Percentiles rank a stretch among this genome's conserved stretches.
These are phyloP conservation scores for Corythoichthys intestinalis DNA, from an alignment of 2,113 vertebrate species.

Conservation along the genomic window DNA sequence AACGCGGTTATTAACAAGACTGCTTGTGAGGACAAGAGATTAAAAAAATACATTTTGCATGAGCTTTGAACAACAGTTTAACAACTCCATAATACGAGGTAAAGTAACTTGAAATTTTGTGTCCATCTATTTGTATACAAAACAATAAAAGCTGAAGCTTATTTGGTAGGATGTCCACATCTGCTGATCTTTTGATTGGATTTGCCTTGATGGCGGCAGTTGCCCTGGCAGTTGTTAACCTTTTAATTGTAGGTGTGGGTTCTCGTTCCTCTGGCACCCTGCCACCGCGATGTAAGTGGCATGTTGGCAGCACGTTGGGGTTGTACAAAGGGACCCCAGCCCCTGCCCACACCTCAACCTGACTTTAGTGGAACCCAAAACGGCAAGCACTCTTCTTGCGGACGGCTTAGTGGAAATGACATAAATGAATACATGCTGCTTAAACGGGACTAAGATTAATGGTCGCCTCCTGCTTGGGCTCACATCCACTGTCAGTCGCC, in stretches of 20 bases:
- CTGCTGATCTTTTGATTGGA: background rate
- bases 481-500: slow-evolving; percentile 96
- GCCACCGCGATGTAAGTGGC: slow-evolving; percentile 73
- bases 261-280: slow-evolving; percentile 79
- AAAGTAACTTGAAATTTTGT: too few species aligned
- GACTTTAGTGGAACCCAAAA: slow-evolving; percentile 64
- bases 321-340: slow-evolving; percentile 55
- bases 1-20: too few species aligned
- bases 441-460: slow-evolving; percentile 99
- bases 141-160: too few species aligned
- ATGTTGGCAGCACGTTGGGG: slow-evolving; percentile 53
- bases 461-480: slow-evolving; percentile 93
- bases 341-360: slow-evolving; percentile 14
- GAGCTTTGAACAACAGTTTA: too few species aligned
- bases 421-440: slow-evolving; percentile 99
- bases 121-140: too few species aligned
- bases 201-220: slow-evolving; percentile 57
- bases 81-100: too few species aligned
- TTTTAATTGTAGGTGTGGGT: slow-evolving; percentile 82
- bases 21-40: too few species aligned
- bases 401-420: slow-evolving; percentile 98
- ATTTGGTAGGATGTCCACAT: too few species aligned
- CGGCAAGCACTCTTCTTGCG: slow-evolving; percentile 82
- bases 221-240: slow-evolving; percentile 86
- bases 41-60: too few species aligned